phyloP scores from a whole-genome alignment of 2,797 vertebrate species.

The Enteromius unitaeniatus region DNA sequence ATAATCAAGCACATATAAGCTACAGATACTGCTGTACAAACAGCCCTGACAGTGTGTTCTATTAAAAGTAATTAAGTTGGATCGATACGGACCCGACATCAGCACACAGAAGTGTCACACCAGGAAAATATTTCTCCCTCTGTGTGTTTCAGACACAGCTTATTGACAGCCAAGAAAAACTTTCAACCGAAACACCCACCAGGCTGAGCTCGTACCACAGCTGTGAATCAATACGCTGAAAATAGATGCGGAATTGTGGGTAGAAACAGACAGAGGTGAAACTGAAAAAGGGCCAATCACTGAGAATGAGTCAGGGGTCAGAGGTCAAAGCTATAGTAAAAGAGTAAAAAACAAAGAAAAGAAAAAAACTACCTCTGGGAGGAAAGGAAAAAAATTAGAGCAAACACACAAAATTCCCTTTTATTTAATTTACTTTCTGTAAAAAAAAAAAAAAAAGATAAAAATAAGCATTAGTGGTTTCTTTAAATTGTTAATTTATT shows the following conservation, averaged over 20 bases:
- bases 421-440: background rate
- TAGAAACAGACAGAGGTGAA: background rate
- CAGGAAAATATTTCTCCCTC: slow-evolving; percentile 17
- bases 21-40: background rate
- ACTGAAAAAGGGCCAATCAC: slow-evolving; percentile 19
- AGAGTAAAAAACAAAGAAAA: background rate
- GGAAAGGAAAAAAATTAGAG: no score
- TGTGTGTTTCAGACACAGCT: background rate
- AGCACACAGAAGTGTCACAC: slow-evolving; percentile 13
- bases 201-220: slow-evolving; percentile 15
- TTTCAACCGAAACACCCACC: slow-evolving; percentile 36
- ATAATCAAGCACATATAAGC: background rate
- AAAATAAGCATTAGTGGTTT: background rate
- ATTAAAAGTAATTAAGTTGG: slow-evolving; percentile 32
- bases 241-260: background rate
- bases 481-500: background rate
- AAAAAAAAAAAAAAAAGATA: no score
- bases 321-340: background rate
- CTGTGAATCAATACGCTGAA: slow-evolving; percentile 38
- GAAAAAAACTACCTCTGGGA: background rate
- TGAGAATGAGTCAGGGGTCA: slow-evolving; percentile 6
- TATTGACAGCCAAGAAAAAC: slow-evolving; percentile 39
- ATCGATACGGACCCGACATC: slow-evolving; percentile 32
- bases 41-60: slow-evolving; percentile 4
- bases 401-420: no score